phyloP scores from a whole-genome alignment of 2,888 invertebrate species.

The Ischnura elegans region DNA sequence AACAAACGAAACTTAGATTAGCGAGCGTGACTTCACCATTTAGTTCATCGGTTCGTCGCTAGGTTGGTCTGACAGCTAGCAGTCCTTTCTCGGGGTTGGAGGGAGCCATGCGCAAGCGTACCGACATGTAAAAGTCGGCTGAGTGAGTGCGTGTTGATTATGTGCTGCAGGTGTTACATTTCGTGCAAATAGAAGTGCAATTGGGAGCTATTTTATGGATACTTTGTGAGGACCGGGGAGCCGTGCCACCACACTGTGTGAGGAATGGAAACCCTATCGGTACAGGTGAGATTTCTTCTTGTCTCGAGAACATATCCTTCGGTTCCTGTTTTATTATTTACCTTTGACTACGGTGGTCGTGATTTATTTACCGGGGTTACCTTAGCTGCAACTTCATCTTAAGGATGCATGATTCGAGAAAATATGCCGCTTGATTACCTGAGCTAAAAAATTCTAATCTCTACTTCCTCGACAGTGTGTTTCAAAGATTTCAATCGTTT shows the following conservation, averaged over 20 bases:
- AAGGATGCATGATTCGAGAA: not conserved
- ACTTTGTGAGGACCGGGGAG: conserved; percentile 39
- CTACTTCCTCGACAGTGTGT: too few relatives aligned
- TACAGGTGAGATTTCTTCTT: conserved; percentile 22
- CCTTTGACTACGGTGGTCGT: not conserved
- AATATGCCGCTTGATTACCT: not conserved
- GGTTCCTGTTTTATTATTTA: conserved; percentile 19
- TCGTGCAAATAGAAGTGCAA: conserved; percentile 60
- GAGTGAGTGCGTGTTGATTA: conserved; percentile 61
- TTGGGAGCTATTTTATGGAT: conserved; percentile 64
- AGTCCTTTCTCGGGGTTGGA: conserved; percentile 30
- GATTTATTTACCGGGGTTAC: not conserved
- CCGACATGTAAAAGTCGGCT: conserved; percentile 60
- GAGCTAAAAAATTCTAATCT: too few relatives aligned
- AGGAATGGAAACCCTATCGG: not conserved
- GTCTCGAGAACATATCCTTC: not conserved
- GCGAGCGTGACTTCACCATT: not conserved
- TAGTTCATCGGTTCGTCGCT: conserved; percentile 27
- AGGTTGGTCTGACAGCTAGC: conserved; percentile 23
- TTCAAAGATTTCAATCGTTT: too few relatives aligned
- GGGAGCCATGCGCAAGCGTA: conserved; percentile 57
- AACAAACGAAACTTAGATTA: not conserved
- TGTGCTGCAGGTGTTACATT: conserved; percentile 64
- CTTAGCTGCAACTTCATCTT: not conserved
- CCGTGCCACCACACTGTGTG: conserved; percentile 23